phyloP scores from a whole-genome alignment of 92 coral and sea anemone species.

The Umimayanthus chanpuru region DNA sequence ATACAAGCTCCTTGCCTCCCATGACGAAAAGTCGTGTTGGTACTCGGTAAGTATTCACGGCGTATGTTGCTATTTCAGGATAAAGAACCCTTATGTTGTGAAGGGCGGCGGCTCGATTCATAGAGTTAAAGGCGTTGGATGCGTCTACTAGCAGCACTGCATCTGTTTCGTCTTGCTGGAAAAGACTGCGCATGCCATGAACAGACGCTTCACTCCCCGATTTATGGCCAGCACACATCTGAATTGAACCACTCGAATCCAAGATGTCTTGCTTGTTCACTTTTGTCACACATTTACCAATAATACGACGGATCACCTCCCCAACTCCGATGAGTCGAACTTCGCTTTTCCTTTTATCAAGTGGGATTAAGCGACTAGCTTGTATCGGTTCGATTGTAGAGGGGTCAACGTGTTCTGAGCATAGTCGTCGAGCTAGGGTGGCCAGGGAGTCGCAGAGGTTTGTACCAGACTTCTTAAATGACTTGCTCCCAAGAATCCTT shows the following conservation, averaged over 20 bases:
- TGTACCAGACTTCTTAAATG: conserved; percentile 31
- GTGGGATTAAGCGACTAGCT: conserved; percentile 25
- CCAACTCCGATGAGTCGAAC: conserved; percentile 33
- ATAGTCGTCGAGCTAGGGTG: not conserved
- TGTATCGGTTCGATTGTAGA: not conserved
- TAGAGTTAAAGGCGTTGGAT: not conserved
- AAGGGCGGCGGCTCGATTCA: conserved; percentile 11
- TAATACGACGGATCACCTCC: not conserved
- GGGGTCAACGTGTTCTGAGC: conserved; percentile 20
- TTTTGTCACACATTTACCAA: too few species aligned
- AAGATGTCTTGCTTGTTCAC: not conserved
- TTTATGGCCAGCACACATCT: not conserved
- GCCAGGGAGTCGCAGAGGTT: conserved; percentile 30
- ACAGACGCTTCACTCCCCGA: not conserved
- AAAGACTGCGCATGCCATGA: too few species aligned
- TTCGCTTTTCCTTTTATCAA: conserved; percentile 34
- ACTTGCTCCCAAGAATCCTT: conserved; percentile 21
- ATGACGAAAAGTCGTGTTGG: conserved; percentile 2
- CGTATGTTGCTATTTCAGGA: conserved; percentile 1
- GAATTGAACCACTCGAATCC: conserved; percentile 1
- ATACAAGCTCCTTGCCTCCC: too few species aligned
- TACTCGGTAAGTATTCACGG: conserved; percentile 4
- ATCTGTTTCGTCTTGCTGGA: too few species aligned
- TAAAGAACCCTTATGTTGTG: not conserved
- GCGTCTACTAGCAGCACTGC: not conserved